Conservation (phyloP, 2,797 vertebrate genomes). For the Uromys caudimaculatus region DNA sequence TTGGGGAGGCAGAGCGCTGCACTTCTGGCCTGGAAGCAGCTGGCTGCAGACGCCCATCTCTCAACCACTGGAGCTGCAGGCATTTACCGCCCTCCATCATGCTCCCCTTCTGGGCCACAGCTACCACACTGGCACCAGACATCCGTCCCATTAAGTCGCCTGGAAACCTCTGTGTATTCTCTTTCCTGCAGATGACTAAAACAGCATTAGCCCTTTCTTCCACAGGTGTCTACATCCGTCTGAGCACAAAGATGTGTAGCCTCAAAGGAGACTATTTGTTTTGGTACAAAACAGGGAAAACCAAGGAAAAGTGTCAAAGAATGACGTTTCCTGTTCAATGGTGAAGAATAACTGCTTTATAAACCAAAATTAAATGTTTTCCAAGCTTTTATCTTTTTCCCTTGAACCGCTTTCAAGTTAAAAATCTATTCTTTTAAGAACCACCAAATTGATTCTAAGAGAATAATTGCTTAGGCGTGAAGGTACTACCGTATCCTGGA, state of each 20-base stretch:
- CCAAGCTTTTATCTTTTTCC: slow-evolving; percentile 81
- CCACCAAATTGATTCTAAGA: slow-evolving; percentile 86
- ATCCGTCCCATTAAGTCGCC: background rate
- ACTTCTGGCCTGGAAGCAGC: background rate
- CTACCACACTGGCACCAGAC: background rate
- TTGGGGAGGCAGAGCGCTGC: background rate
- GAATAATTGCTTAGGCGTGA: slow-evolving; percentile 87
- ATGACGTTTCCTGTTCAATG: slow-evolving; percentile 70
- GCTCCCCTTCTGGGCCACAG: background rate
- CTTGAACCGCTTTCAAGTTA: slow-evolving; percentile 78
- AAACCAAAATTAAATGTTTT: slow-evolving; percentile 85
- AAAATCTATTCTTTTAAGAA: slow-evolving; percentile 80
- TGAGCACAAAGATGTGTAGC: background rate
- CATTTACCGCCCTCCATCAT: fast-evolving
- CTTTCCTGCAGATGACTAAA: slow-evolving; percentile 26
- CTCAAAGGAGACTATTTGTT: slow-evolving; percentile 43
- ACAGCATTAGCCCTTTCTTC: background rate
- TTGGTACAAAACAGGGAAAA: slow-evolving; percentile 80
- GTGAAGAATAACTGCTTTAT: slow-evolving; percentile 81
- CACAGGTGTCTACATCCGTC: background rate
- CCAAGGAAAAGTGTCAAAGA: slow-evolving; percentile 65
- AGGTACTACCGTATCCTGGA: slow-evolving; percentile 86
- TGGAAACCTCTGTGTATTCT: background rate
- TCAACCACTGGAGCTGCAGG: background rate
- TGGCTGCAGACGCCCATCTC: background rate